Conservation (phyloP, 2,888 invertebrate species). For the Ischnus inquisitorius region DNA sequence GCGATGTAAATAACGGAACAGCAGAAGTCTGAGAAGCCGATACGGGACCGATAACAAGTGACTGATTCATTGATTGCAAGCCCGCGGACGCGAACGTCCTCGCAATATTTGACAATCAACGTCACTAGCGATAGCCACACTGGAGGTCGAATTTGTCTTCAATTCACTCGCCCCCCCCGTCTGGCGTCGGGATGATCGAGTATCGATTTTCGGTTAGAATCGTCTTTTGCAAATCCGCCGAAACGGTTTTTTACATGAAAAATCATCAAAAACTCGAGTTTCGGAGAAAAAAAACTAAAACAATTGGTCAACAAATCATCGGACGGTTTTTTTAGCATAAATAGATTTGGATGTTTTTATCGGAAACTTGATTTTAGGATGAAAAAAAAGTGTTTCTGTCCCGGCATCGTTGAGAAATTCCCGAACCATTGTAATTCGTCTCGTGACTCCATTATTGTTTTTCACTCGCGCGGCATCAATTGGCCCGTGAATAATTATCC, state of each 20-base stretch:
- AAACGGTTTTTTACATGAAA: not conserved
- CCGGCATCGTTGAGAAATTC: not conserved
- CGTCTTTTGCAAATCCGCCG: not conserved
- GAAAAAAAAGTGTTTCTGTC: not conserved
- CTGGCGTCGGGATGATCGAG: not conserved
- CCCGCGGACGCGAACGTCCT: not conserved
- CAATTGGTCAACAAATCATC: no score
- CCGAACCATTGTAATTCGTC: not conserved
- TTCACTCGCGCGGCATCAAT: not conserved
- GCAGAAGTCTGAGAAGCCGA: not conserved
- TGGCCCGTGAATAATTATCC: not conserved
- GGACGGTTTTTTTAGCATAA: no score
- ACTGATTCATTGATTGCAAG: slow-evolving; percentile 5
- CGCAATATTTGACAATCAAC: slow-evolving; percentile 15
- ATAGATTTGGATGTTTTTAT: no score
- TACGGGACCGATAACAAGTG: not conserved
- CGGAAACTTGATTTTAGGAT: not conserved
- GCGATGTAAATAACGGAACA: not conserved
- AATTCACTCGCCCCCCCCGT: not conserved
- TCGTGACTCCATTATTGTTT: not conserved
- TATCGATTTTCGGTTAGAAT: not conserved
- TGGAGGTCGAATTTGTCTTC: slow-evolving; percentile 2
- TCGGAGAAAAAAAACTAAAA: no score
- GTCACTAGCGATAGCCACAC: not conserved
- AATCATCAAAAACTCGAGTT: no score